Evolutionary conservation across 1,140 invertebrate species (phyloP).

Genomic region (Elymnias hypermnestra): DNA sequence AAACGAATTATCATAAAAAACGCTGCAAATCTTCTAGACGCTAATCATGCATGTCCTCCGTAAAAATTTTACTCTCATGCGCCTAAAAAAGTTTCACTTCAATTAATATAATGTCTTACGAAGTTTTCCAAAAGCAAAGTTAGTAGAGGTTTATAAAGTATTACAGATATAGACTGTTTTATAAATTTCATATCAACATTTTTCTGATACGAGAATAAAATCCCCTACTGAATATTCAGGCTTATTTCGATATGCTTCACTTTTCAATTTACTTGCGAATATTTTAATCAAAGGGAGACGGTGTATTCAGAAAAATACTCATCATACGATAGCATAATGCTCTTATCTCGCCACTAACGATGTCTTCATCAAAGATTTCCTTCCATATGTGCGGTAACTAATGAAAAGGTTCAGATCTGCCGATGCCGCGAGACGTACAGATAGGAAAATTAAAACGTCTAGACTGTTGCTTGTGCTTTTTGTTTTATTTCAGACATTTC

Average conservation of each 20-base stretch:
- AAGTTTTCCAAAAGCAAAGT: no score
- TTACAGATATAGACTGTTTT: no score
- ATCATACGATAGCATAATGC: conserved; percentile 27
- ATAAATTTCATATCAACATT: no score
- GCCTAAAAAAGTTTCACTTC: no score
- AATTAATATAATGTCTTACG: no score
- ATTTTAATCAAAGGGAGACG: conserved; percentile 25
- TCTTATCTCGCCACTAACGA: conserved; percentile 48
- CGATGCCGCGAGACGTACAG: conserved; percentile 40
- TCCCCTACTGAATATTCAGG: no score
- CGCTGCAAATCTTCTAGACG: no score
- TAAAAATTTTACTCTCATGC: no score
- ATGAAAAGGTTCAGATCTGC: conserved; percentile 54
- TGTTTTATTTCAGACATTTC: conserved; percentile 26
- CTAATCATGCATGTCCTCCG: no score
- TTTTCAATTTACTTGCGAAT: conserved; percentile 4
- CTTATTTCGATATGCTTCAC: background rate
- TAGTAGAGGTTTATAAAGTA: no score
- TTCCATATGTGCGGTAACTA: conserved; percentile 47
- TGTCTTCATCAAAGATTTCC: conserved; percentile 53
- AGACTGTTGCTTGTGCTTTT: conserved; percentile 49
- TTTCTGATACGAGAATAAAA: no score
- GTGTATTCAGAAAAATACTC: conserved; percentile 18
- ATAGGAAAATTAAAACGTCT: conserved; percentile 70
- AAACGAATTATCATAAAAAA: no score